Evolutionary conservation across 2,113 vertebrate species (phyloP).

Genomic region (Pontoporia blainvillei): DNA sequence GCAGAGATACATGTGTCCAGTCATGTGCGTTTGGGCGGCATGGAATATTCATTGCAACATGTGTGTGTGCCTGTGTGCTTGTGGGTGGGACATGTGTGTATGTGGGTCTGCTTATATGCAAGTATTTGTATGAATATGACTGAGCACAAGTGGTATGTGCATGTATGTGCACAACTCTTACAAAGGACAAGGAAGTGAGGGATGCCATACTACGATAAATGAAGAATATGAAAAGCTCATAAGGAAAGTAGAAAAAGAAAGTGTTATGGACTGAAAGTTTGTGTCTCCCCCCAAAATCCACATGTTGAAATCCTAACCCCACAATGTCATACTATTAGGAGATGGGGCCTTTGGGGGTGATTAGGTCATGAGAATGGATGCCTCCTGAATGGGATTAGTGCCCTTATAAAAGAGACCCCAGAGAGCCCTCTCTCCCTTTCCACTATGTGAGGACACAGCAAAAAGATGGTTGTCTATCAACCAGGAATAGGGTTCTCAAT

Average conservation of each 20-base stretch:
- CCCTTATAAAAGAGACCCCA: background rate
- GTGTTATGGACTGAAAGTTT: background rate
- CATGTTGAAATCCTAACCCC: background rate
- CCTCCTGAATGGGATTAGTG: background rate
- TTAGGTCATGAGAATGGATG: background rate
- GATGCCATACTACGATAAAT: background rate
- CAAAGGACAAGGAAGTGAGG: background rate
- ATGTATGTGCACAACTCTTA: background rate
- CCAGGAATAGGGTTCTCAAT: background rate
- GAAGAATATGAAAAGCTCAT: background rate
- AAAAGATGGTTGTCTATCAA: background rate
- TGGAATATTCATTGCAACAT: background rate
- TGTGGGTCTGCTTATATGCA: background rate
- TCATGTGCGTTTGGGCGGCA: background rate
- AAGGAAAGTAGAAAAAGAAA: background rate
- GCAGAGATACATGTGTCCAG: background rate
- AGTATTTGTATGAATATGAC: background rate
- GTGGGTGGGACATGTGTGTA: accelerated
- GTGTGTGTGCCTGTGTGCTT: background rate
- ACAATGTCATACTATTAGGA: background rate
- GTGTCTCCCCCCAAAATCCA: background rate
- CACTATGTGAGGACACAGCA: background rate
- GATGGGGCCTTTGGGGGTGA: background rate
- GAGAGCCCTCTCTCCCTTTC: too few relatives aligned
- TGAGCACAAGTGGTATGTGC: background rate